These are phyloP conservation scores for Cryptophagus acutangulus DNA, from an alignment of 2,888 invertebrate species.

Conservation along the genomic window DNA sequence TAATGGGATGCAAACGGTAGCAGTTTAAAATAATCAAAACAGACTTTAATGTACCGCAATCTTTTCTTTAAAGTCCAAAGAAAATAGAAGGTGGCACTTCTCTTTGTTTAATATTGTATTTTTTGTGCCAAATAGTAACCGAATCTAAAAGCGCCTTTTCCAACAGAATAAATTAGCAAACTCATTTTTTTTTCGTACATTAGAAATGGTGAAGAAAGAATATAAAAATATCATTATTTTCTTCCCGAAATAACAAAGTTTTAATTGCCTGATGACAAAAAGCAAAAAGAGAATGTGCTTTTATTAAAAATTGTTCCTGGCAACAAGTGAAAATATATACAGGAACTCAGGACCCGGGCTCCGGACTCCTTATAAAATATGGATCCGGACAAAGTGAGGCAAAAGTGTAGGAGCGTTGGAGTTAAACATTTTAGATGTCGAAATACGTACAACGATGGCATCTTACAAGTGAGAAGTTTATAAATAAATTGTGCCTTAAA, in stretches of 20 bases:
- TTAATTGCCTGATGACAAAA: slow-evolving; percentile 1
- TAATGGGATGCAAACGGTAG: too few species aligned
- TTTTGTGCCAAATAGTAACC: too few species aligned
- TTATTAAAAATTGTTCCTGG: slow-evolving; percentile 8
- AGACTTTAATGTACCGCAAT: too few species aligned
- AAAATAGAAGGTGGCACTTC: too few species aligned
- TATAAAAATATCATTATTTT: too few species aligned
- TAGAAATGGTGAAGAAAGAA: too few species aligned
- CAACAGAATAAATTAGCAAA: too few species aligned
- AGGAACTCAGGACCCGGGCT: slow-evolving; percentile 10
- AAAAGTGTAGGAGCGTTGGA: slow-evolving; percentile 13
- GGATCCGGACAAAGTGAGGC: slow-evolving; percentile 16
- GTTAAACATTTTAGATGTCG: slow-evolving; percentile 11
- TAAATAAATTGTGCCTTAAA: slow-evolving; percentile 13
- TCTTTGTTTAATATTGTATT: too few species aligned
- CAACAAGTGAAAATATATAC: slow-evolving; percentile 9
- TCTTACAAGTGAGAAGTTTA: slow-evolving; percentile 11
- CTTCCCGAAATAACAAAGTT: background rate
- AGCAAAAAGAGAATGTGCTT: background rate
- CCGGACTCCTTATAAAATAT: slow-evolving; percentile 16
- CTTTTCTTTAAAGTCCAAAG: too few species aligned
- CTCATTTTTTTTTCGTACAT: too few species aligned
- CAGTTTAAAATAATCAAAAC: too few species aligned
- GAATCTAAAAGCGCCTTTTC: too few species aligned
- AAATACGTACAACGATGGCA: slow-evolving; percentile 8